Conservation (phyloP, 2,888 invertebrate genomes). For the Isoperla grammatica region DNA sequence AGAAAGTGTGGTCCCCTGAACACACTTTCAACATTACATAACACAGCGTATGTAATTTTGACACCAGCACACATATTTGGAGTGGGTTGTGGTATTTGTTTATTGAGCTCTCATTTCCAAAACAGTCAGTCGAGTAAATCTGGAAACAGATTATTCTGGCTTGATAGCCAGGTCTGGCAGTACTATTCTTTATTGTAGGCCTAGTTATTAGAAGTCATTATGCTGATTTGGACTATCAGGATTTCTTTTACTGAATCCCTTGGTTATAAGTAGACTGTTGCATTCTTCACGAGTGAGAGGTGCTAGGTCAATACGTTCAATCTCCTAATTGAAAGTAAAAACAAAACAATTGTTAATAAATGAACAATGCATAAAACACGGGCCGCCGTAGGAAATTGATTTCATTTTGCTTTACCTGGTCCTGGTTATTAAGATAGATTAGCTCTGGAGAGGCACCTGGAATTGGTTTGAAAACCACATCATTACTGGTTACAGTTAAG, state of each 20-base stretch:
- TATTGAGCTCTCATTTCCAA: too few species aligned
- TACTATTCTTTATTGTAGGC: not conserved
- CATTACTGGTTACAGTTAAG: slow-evolving; percentile 21
- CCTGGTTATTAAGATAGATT: slow-evolving; percentile 51
- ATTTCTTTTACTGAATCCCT: slow-evolving; percentile 52
- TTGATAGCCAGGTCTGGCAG: too few species aligned
- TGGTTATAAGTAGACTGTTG: slow-evolving; percentile 55
- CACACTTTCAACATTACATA: too few species aligned
- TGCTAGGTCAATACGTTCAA: slow-evolving; percentile 49
- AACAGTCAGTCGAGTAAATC: too few species aligned
- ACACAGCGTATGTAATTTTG: too few species aligned
- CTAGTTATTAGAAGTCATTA: slow-evolving; percentile 23
- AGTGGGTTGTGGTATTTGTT: too few species aligned
- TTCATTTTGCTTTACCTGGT: slow-evolving; percentile 41
- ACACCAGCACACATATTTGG: too few species aligned
- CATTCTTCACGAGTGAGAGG: slow-evolving; percentile 57
- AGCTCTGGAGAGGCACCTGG: slow-evolving; percentile 60
- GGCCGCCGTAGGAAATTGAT: not conserved
- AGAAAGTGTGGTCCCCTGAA: too few species aligned
- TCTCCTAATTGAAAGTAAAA: too few species aligned
- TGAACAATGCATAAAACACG: too few species aligned
- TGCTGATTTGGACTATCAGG: slow-evolving; percentile 12
- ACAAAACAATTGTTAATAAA: slow-evolving; percentile 6
- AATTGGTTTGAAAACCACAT: slow-evolving; percentile 58
- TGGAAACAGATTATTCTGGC: too few species aligned